Percentiles rank a stretch among this genome's conserved stretches.
Evolutionary conservation across 2,888 invertebrate species (phyloP).

Genomic region (Acrobasis suavella): DNA sequence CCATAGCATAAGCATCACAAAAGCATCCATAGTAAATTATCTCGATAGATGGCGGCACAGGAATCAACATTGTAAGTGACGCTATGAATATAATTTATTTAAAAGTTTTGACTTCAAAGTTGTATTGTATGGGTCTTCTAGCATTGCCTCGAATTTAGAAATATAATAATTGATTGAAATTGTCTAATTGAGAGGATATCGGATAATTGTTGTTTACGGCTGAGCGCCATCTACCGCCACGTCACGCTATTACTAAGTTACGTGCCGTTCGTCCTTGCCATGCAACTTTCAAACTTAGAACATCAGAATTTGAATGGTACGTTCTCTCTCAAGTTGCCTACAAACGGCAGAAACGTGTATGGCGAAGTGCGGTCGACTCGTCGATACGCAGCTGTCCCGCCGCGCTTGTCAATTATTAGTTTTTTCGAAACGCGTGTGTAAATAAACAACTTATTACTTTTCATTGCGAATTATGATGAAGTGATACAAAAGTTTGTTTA

Average conservation of each 20-base stretch:
- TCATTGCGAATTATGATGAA: constrained; percentile 70
- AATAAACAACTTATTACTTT: constrained; percentile 78
- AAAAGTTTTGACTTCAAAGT: not conserved
- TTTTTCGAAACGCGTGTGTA: constrained; percentile 79
- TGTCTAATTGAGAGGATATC: too few relatives aligned
- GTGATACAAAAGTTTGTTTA: constrained; percentile 77
- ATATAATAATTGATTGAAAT: too few relatives aligned
- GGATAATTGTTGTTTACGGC: not conserved
- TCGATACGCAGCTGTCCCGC: constrained; percentile 79
- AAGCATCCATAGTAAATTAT: too few relatives aligned
- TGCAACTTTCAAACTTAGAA: constrained; percentile 74
- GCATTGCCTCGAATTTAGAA: too few relatives aligned
- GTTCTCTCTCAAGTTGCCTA: constrained; percentile 51
- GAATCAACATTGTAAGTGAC: not conserved
- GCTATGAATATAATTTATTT: not conserved
- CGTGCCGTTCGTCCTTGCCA: constrained; percentile 59
- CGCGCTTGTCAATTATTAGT: constrained; percentile 74
- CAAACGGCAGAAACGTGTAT: constrained; percentile 78
- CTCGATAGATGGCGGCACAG: constrained; percentile 4
- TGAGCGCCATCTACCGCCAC: constrained; percentile 51
- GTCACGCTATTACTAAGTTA: constrained; percentile 46
- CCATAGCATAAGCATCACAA: not conserved
- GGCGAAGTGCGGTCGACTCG: constrained; percentile 82
- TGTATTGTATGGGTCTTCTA: too few relatives aligned
- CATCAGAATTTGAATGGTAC: constrained; percentile 70